Evolutionary conservation across 2,113 vertebrate genomes (phyloP), one percentile per base, ranked within the genome.

Genomic region (Clupea harengus): DNA sequence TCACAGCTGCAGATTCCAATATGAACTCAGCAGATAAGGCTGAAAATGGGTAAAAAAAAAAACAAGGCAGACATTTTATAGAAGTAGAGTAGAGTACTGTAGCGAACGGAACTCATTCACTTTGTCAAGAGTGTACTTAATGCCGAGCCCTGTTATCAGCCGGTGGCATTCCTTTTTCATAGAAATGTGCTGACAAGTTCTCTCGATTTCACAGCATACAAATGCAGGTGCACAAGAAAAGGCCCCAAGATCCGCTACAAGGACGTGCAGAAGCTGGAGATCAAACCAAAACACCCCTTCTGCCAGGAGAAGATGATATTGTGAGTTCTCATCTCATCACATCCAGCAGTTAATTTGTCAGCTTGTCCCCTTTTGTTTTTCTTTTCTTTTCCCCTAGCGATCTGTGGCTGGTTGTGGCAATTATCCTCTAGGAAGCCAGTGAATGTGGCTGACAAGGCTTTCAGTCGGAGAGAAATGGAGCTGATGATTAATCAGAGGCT

Each of bases 261-360:
- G 93, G 97, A 99, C 0, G 98, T 99, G 1, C 96, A 98, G 93
- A 99, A 99, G 93, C 95, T 99, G 94, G 98, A 99, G 94, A 95
- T 98, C 89, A 99, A 98, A 95, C 98, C 98, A 45, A 97, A 98
- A 94, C 96, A 99, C 93, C 98, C 98, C 0, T 97, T 96, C 91
- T 99, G 98, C 86, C 97, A 98, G 88, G 98, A 99, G 92, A 98
- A 98, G 94, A 99, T 99, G 98, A 97, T 99, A 90, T 99, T 99
- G 98, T 99, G 95, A 97, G 98, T 92, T 45, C n/a, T 82, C 46
- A 50, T 82, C 45, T 82, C 81, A 72, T 25, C 39, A 39, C 25
- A 15, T 4, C 49, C 45, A 50, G 8, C 49, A 32, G 13, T 60
- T 15, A 60, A 83, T 50, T 25, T 0, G 28, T 20, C 46, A 6